Evolutionary conservation across 2,888 invertebrate species (phyloP).

Genomic region (Leptinotarsa juncta): DNA sequence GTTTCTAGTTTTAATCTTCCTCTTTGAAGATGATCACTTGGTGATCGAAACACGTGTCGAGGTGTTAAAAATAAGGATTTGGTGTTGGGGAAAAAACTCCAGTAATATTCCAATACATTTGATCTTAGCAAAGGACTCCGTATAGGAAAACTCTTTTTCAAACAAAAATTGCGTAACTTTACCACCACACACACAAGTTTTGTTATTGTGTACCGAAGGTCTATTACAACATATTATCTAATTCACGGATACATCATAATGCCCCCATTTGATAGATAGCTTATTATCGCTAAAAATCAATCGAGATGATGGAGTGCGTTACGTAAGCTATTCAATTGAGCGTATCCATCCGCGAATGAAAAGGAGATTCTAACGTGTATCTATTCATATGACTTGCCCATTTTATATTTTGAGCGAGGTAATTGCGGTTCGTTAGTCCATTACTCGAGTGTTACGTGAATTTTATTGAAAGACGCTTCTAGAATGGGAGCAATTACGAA

Average conservation of each 20-base stretch:
- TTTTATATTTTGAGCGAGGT: not conserved
- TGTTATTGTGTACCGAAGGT: not conserved
- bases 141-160: not conserved
- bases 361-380: not conserved
- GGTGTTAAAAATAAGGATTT: no score
- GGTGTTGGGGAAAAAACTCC: no score
- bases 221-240: not conserved
- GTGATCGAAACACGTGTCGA: no score
- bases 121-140: no score
- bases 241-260: not conserved
- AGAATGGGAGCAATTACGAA: not conserved
- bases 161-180: not conserved
- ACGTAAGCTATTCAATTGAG: not conserved
- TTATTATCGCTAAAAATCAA: not conserved
- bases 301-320: not conserved
- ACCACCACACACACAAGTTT: not conserved
- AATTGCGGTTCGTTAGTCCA: not conserved
- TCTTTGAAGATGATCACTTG: no score
- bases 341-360: conserved; percentile 1
- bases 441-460: not conserved
- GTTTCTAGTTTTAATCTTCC: no score
- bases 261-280: not conserved
- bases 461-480: not conserved
- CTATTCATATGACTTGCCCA: not conserved
- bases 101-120: no score